Percentiles rank a stretch among this genome's conserved stretches.
These are phyloP conservation scores for Limnephilus auricula DNA, from an alignment of 2,888 invertebrate genomes.

Conservation along the genomic window DNA sequence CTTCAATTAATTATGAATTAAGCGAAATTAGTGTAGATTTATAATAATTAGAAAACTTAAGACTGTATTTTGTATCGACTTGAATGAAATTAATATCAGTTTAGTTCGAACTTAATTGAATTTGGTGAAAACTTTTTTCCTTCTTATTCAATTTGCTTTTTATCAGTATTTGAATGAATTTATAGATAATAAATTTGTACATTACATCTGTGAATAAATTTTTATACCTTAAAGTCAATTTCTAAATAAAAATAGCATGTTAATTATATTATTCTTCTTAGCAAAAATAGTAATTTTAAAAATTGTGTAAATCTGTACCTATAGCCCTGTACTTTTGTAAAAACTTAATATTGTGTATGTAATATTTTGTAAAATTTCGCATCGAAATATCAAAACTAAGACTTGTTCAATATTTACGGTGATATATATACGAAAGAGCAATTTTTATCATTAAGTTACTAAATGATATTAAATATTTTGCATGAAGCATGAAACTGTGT, in stretches of 20 bases:
- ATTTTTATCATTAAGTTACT: not conserved
- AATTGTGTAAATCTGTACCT: not conserved
- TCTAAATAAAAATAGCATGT: not conserved
- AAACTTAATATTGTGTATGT: conserved; percentile 8
- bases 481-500: not conserved
- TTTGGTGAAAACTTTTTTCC: not conserved
- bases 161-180: not conserved
- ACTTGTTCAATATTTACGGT: conserved; percentile 40
- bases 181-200: not conserved
- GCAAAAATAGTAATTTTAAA: not conserved
- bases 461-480: not conserved
- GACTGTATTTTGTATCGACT: not conserved
- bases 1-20: not conserved
- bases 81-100: not conserved
- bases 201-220: not conserved
- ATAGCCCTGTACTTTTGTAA: not conserved
- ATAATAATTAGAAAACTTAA: not conserved
- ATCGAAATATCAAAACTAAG: conserved; percentile 51
- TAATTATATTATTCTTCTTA: not conserved
- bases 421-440: not conserved
- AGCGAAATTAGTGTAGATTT: not conserved
- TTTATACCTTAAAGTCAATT: not conserved
- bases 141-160: not conserved
- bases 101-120: not conserved
- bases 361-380: conserved; percentile 46